phyloP scores from a whole-genome alignment of 2,888 invertebrate genomes.

The Caenorhabditis wallacei region DNA sequence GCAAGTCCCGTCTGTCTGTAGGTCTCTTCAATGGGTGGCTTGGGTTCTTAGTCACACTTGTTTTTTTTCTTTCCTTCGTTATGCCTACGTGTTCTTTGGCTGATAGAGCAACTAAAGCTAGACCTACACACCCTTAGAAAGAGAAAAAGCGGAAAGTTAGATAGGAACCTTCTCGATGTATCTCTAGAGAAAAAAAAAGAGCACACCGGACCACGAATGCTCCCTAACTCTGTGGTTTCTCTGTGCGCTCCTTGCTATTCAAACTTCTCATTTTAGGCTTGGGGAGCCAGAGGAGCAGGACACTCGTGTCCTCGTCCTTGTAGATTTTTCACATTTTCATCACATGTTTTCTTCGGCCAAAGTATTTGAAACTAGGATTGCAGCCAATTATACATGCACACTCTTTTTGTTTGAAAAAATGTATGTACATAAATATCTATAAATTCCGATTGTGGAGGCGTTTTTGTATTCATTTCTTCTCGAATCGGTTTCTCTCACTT shows the following conservation, averaged over 20 bases:
- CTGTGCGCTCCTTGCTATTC: constrained; percentile 13
- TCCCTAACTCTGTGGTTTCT: constrained; percentile 21
- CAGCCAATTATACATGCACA: constrained; percentile 8
- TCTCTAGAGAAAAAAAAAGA: constrained; percentile 2
- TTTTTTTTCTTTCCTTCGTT: constrained; percentile 38
- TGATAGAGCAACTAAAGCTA: constrained; percentile 22
- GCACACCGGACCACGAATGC: constrained; percentile 28
- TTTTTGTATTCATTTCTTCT: constrained; percentile 5
- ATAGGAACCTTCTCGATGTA: constrained; percentile 13
- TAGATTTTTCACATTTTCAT: constrained; percentile 15
- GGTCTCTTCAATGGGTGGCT: neutral
- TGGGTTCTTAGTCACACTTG: constrained; percentile 56
- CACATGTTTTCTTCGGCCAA: neutral
- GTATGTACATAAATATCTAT: constrained; percentile 3
- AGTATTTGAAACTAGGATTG: constrained; percentile 28
- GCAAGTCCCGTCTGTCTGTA: constrained; percentile 4
- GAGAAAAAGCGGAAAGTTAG: constrained; percentile 15
- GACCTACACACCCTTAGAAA: constrained; percentile 46
- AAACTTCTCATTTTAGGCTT: constrained; percentile 22
- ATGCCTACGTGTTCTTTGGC: constrained; percentile 32
- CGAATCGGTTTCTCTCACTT: constrained; percentile 12
- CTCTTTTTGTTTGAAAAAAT: constrained; percentile 17
- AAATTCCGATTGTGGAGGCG: constrained; percentile 38
- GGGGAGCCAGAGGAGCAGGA: constrained; percentile 23
- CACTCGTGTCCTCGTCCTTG: constrained; percentile 23